Percentiles rank a stretch among this genome's conserved stretches.
These are phyloP conservation scores for Hypothenemus hampei DNA, from an alignment of 1,140 invertebrate species.

Conservation along the genomic window DNA sequence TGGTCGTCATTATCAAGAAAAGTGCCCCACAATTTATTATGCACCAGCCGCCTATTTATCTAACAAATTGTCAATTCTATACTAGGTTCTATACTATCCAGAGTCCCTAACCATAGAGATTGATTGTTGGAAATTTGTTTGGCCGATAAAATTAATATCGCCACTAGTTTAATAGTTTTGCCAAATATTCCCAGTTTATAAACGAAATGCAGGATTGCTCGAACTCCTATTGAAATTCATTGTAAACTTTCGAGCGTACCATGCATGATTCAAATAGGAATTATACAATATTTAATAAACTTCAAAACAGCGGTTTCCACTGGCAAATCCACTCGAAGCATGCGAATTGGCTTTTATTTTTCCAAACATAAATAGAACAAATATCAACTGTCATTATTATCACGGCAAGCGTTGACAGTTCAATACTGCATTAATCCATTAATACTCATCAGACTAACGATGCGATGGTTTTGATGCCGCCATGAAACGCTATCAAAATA, in stretches of 20 bases:
- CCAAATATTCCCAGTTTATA: conserved; percentile 18
- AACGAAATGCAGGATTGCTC: conserved; percentile 9
- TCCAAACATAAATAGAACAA: background rate
- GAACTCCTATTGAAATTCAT: conserved; percentile 19
- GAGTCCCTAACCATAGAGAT: no score
- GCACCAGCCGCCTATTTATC: no score
- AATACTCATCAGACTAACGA: conserved; percentile 43
- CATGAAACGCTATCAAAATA: conserved; percentile 27
- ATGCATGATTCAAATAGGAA: conserved; percentile 18
- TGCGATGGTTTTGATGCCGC: conserved; percentile 36
- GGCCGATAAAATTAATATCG: conserved; percentile 5
- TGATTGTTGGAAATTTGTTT: no score
- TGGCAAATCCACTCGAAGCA: conserved; percentile 19
- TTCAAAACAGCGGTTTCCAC: conserved; percentile 11
- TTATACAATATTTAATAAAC: conserved; percentile 26
- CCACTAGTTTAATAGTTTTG: conserved; percentile 18
- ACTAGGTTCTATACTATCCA: no score
- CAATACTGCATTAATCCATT: conserved; percentile 45
- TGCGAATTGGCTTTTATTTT: conserved; percentile 17
- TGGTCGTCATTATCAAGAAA: conserved; percentile 26
- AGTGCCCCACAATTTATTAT: conserved; percentile 35
- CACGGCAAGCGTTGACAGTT: conserved; percentile 40
- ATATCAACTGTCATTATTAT: conserved; percentile 23
- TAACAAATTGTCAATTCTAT: no score
- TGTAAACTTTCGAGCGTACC: conserved; percentile 24